These are phyloP conservation scores for Zeuzera pyrina DNA, from an alignment of 2,888 invertebrate species.

Conservation along the genomic window DNA sequence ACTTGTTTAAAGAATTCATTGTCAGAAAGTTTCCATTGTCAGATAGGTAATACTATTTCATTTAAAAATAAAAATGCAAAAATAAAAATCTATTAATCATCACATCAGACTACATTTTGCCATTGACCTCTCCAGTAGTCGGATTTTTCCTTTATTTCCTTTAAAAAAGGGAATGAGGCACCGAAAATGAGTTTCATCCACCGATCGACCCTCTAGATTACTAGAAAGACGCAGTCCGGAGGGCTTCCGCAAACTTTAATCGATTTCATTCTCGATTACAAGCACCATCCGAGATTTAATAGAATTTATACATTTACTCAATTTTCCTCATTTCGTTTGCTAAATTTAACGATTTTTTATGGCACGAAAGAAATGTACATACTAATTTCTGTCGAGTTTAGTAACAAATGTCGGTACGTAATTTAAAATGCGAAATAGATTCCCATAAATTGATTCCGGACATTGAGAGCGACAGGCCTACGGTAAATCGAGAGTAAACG, in stretches of 20 bases:
- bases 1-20: too few relatives aligned
- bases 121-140: too few relatives aligned
- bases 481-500: conserved; percentile 51
- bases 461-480: conserved; percentile 29
- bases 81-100: too few relatives aligned
- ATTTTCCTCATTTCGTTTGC: conserved; percentile 22
- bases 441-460: conserved; percentile 62
- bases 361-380: conserved; percentile 50
- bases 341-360: conserved; percentile 31
- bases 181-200: conserved; percentile 35
- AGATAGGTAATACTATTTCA: too few relatives aligned
- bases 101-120: too few relatives aligned
- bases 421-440: conserved; percentile 51
- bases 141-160: conserved; percentile 32
- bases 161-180: conserved; percentile 24
- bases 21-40: too few relatives aligned
- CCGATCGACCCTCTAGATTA: conserved; percentile 34
- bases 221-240: conserved; percentile 22
- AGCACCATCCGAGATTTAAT: conserved; percentile 37
- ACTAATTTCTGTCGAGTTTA: conserved; percentile 62
- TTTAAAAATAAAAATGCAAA: too few relatives aligned
- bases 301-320: conserved; percentile 40
- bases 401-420: too few relatives aligned
- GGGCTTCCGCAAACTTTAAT: conserved; percentile 38
- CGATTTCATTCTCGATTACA: conserved; percentile 39